phyloP scores from a whole-genome alignment of 2,888 invertebrate genomes.

The Tipula lateralis region DNA sequence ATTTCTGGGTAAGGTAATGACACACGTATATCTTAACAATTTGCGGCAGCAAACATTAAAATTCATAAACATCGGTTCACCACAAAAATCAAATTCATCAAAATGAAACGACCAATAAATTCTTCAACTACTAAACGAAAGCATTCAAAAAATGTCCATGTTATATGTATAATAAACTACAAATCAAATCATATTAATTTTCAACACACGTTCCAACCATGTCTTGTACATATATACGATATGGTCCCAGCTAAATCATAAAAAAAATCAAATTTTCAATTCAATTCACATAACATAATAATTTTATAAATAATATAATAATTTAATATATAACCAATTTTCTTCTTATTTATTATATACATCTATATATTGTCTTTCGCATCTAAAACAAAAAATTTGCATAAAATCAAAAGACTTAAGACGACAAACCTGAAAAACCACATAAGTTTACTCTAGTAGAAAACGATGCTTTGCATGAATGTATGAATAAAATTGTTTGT shows the following conservation, averaged over 20 bases:
- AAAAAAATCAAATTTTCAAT: not conserved
- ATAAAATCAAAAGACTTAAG: conserved; percentile 14
- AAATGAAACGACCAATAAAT: not conserved
- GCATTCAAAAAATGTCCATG: not conserved
- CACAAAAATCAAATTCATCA: not conserved
- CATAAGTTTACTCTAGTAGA: not conserved
- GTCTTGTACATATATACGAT: not conserved
- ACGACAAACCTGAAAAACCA: conserved; percentile 19
- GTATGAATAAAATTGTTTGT: not conserved
- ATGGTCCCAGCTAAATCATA: not conserved
- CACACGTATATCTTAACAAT: not conserved
- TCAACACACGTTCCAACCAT: not conserved
- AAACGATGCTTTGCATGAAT: not conserved
- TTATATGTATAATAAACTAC: not conserved
- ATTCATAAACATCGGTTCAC: not conserved
- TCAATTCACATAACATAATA: not conserved
- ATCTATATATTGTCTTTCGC: not conserved
- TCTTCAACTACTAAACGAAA: not conserved
- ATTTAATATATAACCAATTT: conserved; percentile 11
- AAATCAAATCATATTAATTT: not conserved
- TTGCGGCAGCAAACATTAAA: not conserved
- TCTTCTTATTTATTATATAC: not conserved
- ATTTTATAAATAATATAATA: not conserved
- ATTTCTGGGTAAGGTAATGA: not conserved
- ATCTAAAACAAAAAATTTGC: not conserved